These are phyloP conservation scores for Vidua chalybeata DNA, from an alignment of 2,113 vertebrate genomes.

Conservation along the genomic window DNA sequence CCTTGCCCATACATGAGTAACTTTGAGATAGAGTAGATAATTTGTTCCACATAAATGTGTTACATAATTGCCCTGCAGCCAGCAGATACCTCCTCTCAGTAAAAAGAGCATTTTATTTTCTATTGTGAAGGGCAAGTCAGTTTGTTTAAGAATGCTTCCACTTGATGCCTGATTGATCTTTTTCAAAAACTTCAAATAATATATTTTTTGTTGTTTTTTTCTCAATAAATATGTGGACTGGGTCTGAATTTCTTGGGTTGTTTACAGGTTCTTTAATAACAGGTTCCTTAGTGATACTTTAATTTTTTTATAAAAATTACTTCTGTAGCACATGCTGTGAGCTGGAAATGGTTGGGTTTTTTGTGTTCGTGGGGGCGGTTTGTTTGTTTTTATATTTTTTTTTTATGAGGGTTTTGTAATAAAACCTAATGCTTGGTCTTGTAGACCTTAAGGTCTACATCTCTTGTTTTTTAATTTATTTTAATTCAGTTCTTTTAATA, in stretches of 20 bases:
- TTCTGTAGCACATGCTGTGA: not conserved
- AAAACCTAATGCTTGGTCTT: not conserved
- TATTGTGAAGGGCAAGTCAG: not conserved
- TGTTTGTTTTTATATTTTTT: no score
- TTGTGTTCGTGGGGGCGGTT: not conserved
- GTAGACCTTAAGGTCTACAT: not conserved
- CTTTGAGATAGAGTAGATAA: not conserved
- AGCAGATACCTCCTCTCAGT: not conserved
- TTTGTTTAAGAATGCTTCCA: not conserved
- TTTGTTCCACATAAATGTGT: not conserved
- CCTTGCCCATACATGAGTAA: not conserved
- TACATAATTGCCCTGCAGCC: not conserved
- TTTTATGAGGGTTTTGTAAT: not conserved
- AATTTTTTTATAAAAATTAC: not conserved
- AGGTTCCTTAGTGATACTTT: not conserved
- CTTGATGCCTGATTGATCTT: not conserved
- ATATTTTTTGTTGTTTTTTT: not conserved
- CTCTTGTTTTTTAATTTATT: not conserved
- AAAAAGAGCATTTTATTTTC: not conserved
- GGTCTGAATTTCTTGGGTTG: not conserved
- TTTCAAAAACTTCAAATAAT: not conserved
- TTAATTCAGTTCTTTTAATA: constrained; percentile 17
- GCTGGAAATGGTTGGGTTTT: not conserved
- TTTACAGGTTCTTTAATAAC: not conserved
- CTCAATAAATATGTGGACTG: not conserved